A percentile compares a stretch with the other conserved stretches of the same genome.
Conservation (phyloP, 1,140 invertebrate species). For the Magallana gigas region DNA sequence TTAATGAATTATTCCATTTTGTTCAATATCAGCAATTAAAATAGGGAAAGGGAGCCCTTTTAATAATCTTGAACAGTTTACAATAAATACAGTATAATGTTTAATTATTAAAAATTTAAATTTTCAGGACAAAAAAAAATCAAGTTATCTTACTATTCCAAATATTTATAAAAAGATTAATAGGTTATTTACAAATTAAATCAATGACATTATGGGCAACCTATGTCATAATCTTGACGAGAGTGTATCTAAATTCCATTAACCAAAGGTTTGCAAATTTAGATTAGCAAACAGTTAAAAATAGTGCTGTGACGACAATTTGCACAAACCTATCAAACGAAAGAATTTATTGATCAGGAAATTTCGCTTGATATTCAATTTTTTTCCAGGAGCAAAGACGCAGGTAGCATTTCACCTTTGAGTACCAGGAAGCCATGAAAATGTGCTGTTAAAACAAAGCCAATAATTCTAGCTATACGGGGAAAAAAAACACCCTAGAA, state of each 20-base stretch:
- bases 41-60: too few species aligned
- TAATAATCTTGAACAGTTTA: too few species aligned
- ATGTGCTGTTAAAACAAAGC: not conserved
- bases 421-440: slow-evolving; percentile 24
- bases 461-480: not conserved
- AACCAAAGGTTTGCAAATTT: not conserved
- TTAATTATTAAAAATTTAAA: too few species aligned
- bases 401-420: slow-evolving; percentile 10
- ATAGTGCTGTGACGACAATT: not conserved
- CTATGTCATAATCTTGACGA: not conserved
- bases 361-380: slow-evolving; percentile 7
- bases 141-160: too few species aligned
- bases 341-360: not conserved
- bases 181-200: too few species aligned
- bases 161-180: too few species aligned
- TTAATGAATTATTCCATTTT: too few species aligned
- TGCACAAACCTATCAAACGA: slow-evolving; percentile 18
- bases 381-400: slow-evolving; percentile 8
- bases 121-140: too few species aligned
- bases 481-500: not conserved
- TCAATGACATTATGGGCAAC: too few species aligned
- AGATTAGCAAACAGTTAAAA: not conserved
- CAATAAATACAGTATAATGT: too few species aligned
- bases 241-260: not conserved
- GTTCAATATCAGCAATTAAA: too few species aligned